Conservation (phyloP, 1,140 invertebrate genomes). For the Drosophila tristis region DNA sequence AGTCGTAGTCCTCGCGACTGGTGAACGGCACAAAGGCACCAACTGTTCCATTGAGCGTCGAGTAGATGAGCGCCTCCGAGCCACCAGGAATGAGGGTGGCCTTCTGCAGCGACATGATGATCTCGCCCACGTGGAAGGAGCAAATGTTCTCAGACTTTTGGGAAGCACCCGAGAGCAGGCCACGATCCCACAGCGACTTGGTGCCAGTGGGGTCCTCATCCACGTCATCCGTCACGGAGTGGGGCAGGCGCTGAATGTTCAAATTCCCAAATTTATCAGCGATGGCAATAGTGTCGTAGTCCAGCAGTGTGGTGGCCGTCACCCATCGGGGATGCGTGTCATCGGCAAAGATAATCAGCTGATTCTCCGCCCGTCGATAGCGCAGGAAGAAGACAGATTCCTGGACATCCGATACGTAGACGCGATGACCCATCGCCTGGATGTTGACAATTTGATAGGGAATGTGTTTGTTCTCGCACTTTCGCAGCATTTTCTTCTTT, state of each 20-base stretch:
- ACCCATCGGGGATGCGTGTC: conserved; percentile 99
- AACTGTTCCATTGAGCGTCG: conserved; percentile 97
- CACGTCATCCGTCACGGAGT: conserved; percentile 97
- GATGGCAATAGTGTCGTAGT: conserved; percentile 98
- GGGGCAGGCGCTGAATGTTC: conserved; percentile 94
- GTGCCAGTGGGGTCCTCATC: conserved; percentile 99
- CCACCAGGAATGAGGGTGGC: conserved; percentile 98
- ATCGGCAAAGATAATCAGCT: conserved; percentile 98
- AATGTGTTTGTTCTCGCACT: conserved; percentile 99
- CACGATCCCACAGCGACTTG: conserved; percentile 99
- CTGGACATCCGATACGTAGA: conserved; percentile 98
- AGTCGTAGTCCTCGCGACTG: conserved; percentile 99
- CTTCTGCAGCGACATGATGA: conserved; percentile 95
- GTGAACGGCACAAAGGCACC: conserved; percentile 99
- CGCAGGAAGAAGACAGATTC: conserved; percentile 98
- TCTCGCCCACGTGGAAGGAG: conserved; percentile 98
- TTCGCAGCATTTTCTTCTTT: conserved; percentile 97
- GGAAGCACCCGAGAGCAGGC: conserved; percentile 97
- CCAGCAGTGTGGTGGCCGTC: conserved; percentile 95
- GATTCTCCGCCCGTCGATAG: conserved; percentile 98
- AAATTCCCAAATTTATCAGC: conserved; percentile 99
- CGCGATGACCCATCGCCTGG: conserved; percentile 95
- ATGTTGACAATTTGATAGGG: conserved; percentile 97
- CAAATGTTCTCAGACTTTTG: conserved; percentile 97
- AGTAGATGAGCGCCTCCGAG: conserved; percentile 97